These are phyloP conservation scores for Acipenser ruthenus DNA, from an alignment of 2,797 vertebrate species.

Conservation along the genomic window DNA sequence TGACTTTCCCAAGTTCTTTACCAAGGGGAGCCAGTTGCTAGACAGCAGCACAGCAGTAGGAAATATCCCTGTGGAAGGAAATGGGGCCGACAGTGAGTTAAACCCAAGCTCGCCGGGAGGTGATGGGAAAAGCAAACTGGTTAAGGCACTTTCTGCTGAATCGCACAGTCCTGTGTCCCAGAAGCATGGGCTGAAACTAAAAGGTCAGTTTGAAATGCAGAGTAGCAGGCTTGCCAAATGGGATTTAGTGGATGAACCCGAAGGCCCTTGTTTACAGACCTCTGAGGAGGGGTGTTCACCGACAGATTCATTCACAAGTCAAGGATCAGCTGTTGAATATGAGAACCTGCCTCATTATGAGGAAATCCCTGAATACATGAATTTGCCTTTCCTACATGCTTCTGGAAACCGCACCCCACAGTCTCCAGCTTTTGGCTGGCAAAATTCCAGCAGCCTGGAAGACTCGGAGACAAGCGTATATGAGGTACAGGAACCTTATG, in stretches of 20 bases:
- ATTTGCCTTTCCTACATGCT: constrained; percentile 69
- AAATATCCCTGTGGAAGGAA: constrained; percentile 35
- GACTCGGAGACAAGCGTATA: constrained; percentile 63
- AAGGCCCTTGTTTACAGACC: constrained; percentile 15
- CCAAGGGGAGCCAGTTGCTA: constrained; percentile 65
- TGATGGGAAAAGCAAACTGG: too few species aligned
- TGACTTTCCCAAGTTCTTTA: constrained; percentile 75
- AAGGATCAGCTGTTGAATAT: constrained; percentile 63
- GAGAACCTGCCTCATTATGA: constrained; percentile 88
- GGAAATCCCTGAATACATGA: constrained; percentile 95
- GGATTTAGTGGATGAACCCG: constrained; percentile 46
- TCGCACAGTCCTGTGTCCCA: constrained; percentile 30
- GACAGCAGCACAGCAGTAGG: constrained; percentile 51
- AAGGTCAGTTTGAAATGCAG: constrained; percentile 32
- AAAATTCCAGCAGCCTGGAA: constrained; percentile 46
- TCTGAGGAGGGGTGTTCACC: constrained; percentile 26
- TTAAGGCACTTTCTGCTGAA: too few species aligned
- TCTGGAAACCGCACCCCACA: constrained; percentile 26
- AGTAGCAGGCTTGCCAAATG: constrained; percentile 29
- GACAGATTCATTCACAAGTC: constrained; percentile 30
- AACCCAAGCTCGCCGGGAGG: too few species aligned
- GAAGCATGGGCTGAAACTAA: constrained; percentile 48
- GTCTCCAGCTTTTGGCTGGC: constrained; percentile 48
- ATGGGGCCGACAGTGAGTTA: constrained; percentile 21
- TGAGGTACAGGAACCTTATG: constrained; percentile 76